Base-by-base conservation (phyloP, 2,888 invertebrate species). In the Parasteatoda lunata region DNA sequence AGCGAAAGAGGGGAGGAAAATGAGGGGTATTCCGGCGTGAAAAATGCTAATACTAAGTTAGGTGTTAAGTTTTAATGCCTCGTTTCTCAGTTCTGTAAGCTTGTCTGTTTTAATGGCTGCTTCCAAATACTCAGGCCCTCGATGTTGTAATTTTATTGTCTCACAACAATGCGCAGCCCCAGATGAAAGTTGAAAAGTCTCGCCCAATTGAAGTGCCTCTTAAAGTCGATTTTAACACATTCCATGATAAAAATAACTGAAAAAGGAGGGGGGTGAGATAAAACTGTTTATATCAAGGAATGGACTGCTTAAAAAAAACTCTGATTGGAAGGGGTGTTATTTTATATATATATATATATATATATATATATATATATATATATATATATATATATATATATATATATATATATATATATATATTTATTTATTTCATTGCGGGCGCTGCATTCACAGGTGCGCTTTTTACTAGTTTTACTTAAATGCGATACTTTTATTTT, bases 21-120 rank as follows among this genome's bases (percentile, higher is more conserved):
- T 9, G 49, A 4, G 52, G 15, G 15, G 54, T 47, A 68, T 69
- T 45, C 77, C 52, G 76, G 70, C 80, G 80, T 86, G 85, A 86
- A 86, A 86, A 86, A 86, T 86, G 85, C 85, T 86, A 86, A 86
- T 86, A 86, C 85, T 80, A 80, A 86, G 85, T 86, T 86, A 87
- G 87, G 87, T 87, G 87, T 87, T 87, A 87, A 87, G 87, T 87
- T 87, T 87, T 87, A 87, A 87, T 87, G 87, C 77, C 77, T 77
- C 70, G 11, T 69, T 75, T 79, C 69, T 51, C 48, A 47, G 70
- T 45, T 45, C 54, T 70, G 68, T 49, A 52, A 75, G 80, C 72
- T 51, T 71, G 51, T 70, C 76, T 65, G 80, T 82, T 82, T 87
- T 87, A 87, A 87, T 82, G 87, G 81, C 48, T 11, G n/a, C 47